Conservation (phyloP, 2,888 invertebrate genomes). For the Geotrupes spiniger region DNA sequence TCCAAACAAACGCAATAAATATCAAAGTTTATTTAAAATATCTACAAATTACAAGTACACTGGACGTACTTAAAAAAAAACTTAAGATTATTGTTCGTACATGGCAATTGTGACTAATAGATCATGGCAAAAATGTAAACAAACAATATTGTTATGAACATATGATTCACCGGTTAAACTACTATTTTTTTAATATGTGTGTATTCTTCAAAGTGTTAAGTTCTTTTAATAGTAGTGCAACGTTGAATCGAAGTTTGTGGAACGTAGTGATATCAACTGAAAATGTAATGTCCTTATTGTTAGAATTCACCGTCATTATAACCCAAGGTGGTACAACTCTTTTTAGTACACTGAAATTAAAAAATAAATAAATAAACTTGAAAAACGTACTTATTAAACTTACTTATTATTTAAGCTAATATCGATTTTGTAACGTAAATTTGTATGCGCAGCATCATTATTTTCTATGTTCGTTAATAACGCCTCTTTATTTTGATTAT, state of each 20-base stretch:
- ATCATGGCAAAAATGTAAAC: too few relatives aligned
- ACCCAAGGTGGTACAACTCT: slow-evolving; percentile 38
- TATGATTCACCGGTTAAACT: too few relatives aligned
- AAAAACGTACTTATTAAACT: slow-evolving; percentile 11
- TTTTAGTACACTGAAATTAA: slow-evolving; percentile 37
- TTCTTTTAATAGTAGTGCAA: slow-evolving; percentile 42
- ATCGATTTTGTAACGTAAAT: slow-evolving; percentile 43
- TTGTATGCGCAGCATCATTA: slow-evolving; percentile 1
- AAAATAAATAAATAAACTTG: slow-evolving; percentile 15
- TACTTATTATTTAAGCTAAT: slow-evolving; percentile 43
- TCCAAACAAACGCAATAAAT: too few relatives aligned
- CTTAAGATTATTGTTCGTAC: too few relatives aligned
- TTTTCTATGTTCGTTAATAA: slow-evolving; percentile 9
- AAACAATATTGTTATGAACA: too few relatives aligned
- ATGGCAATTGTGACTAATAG: too few relatives aligned
- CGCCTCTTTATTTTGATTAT: slow-evolving; percentile 17
- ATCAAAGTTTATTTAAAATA: too few relatives aligned
- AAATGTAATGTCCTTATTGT: slow-evolving; percentile 37
- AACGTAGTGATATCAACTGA: slow-evolving; percentile 40
- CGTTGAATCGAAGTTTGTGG: slow-evolving; percentile 42
- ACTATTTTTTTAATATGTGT: slow-evolving; percentile 26
- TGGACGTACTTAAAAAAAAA: too few relatives aligned
- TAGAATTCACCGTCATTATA: slow-evolving; percentile 37
- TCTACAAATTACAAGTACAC: too few relatives aligned
- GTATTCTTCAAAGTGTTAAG: slow-evolving; percentile 28